Base-by-base conservation (phyloP, 1,140 invertebrate species). In the Drosophila persimilis region DNA sequence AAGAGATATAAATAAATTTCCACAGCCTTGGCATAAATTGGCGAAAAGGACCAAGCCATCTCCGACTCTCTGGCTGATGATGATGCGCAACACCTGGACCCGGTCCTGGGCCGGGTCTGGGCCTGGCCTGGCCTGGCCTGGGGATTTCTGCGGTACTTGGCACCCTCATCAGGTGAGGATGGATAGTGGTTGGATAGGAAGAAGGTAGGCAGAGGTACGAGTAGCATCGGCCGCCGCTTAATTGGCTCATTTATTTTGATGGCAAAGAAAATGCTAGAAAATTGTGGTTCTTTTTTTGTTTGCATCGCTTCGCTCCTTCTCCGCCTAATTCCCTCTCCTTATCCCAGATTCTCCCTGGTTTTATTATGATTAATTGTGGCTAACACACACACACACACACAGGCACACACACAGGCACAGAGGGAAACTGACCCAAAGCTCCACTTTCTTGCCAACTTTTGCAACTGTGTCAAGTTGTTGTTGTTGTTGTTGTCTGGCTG, bases 211-310 rank as follows among this genome's bases (percentile, higher is more conserved):
- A 41, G 51, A 52, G 52, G 57, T 39, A 13, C 35, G 35, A 13
- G 35, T 39, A 44, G 50, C 43, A 22, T 48, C 39, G 74, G 70
- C 65, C 61, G 73, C 48, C 56, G 65, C 77, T 88, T 86, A 86
- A 86, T 86, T 86, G 81, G 81, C 81, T 86, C 81, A 86, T 86
- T 86, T 86, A 86, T 88, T 86, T 83, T 88, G 79, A 88, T 88
- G 83, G 81, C 78, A 75, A 81, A 81, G 81, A 81, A 81, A 86
- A 85, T 81, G 73, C 62, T 86, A 59, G 77, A 69, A 80, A 88
- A 86, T 77, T 83, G 78, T 69, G 70, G 64, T 54, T 67, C 56
- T 17, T 35, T 63, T 54, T 78, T 67, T 78, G 20, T 20, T 20
- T 20, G 20, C 20, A 2, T 20, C 20, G 20, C 66, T 60, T 64